Evolutionary conservation across 2,888 invertebrate species (phyloP).

Genomic region (Rhorus exstirpatorius): DNA sequence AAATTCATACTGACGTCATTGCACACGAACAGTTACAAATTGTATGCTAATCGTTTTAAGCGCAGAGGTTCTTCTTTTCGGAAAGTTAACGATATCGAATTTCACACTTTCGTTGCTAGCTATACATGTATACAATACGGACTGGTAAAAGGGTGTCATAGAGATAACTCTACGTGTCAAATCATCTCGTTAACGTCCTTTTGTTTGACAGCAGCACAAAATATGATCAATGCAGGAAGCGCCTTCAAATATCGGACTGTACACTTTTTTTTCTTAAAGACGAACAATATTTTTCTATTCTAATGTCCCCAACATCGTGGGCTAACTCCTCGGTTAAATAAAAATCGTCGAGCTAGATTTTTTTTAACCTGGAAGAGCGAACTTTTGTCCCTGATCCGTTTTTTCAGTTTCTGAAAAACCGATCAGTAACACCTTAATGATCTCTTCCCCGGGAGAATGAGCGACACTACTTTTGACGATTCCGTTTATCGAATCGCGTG

Average conservation of each 20-base stretch:
- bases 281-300: not conserved
- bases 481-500: constrained; percentile 43
- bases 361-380: not conserved
- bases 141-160: not conserved
- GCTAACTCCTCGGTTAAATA: not conserved
- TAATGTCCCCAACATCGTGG: not conserved
- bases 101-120: not conserved
- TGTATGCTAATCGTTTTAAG: constrained; percentile 46
- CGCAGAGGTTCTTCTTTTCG: constrained; percentile 6
- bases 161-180: too few relatives aligned
- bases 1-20: constrained; percentile 21
- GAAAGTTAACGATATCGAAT: constrained; percentile 22
- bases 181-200: too few relatives aligned
- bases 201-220: too few relatives aligned
- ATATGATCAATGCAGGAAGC: too few relatives aligned
- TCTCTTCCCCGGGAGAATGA: constrained; percentile 7
- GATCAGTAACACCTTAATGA: constrained; percentile 58
- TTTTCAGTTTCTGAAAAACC: constrained; percentile 47
- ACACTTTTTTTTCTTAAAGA: not conserved
- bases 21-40: constrained; percentile 35
- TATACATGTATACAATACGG: not conserved
- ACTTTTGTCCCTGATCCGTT: constrained; percentile 47
- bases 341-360: not conserved
- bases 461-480: constrained; percentile 39
- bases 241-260: too few relatives aligned